Evolutionary conservation across 2,888 invertebrate species (phyloP).

Genomic region (Belgica antarctica): DNA sequence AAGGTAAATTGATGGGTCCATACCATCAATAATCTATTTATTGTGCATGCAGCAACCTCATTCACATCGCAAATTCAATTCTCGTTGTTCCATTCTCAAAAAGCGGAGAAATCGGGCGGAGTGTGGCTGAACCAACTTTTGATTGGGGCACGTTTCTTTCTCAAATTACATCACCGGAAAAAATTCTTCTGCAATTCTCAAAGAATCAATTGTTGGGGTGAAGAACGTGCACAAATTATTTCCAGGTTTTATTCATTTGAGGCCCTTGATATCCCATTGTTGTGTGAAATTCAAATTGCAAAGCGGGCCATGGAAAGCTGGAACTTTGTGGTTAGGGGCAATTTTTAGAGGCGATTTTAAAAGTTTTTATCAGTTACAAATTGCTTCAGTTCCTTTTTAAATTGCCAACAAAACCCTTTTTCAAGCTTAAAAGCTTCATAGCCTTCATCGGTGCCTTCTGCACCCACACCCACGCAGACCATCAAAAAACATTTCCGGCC

Average conservation of each 20-base stretch:
- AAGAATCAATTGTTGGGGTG: constrained; percentile 30
- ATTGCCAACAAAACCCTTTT: background rate
- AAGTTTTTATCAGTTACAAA: background rate
- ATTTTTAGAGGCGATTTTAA: too few species aligned
- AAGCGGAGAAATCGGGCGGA: background rate
- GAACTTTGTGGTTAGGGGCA: too few species aligned
- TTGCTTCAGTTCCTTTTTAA: background rate
- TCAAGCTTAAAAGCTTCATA: background rate
- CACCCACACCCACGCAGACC: too few species aligned
- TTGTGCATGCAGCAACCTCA: constrained; percentile 6
- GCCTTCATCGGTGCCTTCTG: background rate
- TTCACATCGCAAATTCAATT: constrained; percentile 32
- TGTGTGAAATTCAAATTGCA: background rate
- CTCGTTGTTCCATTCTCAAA: constrained; percentile 11
- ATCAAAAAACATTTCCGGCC: too few species aligned
- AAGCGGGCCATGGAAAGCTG: too few species aligned
- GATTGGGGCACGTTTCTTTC: constrained; percentile 29
- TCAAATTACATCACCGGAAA: constrained; percentile 26
- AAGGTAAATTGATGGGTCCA: constrained; percentile 22
- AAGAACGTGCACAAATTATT: constrained; percentile 32
- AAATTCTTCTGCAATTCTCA: constrained; percentile 7
- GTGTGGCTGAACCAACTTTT: background rate
- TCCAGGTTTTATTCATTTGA: background rate
- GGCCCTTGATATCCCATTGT: background rate
- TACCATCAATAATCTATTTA: constrained; percentile 26